phyloP scores from a whole-genome alignment of 2,797 vertebrate genomes.

The Eulemur coronatus region DNA sequence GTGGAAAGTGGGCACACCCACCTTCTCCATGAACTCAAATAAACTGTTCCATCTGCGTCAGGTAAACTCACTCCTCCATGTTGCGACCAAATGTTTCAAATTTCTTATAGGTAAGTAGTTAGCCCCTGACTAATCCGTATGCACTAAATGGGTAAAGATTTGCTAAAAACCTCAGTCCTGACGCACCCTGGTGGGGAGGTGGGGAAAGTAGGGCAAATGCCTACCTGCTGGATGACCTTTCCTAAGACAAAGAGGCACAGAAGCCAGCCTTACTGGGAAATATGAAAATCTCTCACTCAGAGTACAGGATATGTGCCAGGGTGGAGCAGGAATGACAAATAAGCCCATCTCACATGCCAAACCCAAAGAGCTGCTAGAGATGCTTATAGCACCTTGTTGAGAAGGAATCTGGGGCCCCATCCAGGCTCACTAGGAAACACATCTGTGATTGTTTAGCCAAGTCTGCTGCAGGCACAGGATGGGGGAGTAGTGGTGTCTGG shows the following conservation, averaged over 20 bases:
- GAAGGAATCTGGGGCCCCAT: not conserved
- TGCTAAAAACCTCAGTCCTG: not conserved
- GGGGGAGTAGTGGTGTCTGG: no score
- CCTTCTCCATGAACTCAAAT: not conserved
- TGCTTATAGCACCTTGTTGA: not conserved
- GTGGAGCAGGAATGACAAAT: not conserved
- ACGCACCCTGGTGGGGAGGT: not conserved
- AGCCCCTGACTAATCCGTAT: not conserved
- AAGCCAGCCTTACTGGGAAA: not conserved
- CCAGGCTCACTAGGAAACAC: not conserved
- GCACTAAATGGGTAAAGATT: not conserved
- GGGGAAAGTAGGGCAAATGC: not conserved
- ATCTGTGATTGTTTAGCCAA: not conserved
- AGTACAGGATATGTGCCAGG: not conserved
- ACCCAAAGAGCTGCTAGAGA: not conserved
- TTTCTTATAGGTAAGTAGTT: not conserved
- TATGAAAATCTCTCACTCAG: not conserved
- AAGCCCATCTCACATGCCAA: not conserved
- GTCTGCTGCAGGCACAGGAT: not conserved
- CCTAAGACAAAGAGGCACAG: not conserved
- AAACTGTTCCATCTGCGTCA: not conserved
- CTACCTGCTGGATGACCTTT: not conserved
- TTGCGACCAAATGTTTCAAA: not conserved
- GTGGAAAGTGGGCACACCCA: not conserved
- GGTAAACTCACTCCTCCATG: not conserved